Evolutionary conservation across 2,113 vertebrate genomes (phyloP), one percentile per base, ranked within the genome.

Genomic region (Cromileptes altivelis): DNA sequence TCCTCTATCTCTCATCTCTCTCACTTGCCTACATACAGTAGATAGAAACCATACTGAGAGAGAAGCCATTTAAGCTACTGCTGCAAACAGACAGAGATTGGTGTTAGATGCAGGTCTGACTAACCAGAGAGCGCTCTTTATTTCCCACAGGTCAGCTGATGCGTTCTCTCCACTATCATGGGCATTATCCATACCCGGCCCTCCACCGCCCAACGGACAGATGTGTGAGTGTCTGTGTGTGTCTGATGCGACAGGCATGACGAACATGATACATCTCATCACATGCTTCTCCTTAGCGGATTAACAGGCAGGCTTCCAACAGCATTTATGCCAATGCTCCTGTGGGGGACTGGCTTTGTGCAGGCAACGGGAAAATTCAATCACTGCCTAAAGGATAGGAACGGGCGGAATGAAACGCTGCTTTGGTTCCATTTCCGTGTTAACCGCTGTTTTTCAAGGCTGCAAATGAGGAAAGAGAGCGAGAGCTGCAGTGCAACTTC

Each of bases 241-340:
- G 85, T 91, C 80, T 87, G 86, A 88, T 85, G 89, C 86, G 67
- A 85, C 53, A 56, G 86, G 88, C 92, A 91, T 95, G 92, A 94
- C 92, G 65, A 88, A 93, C 94, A 92, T 89, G 92, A 94, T 93
- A 93, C 93, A 93, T 92, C 90, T 92, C 92, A 93, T 94, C 93
- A 92, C 90, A 94, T 92, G 94, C 90, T 91, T 94, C 91, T 94
- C 89, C 90, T 93, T 91, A 94, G 92, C 58, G 92, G 92, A 94
- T 94, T 94, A 94, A 91, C 88, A 87, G 83, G 84, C 91, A 79
- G 78, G 73, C 87, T 89, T 93, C 88, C 85, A 90, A 78, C 87
- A 58, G 82, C 76, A 79, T 91, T 91, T 90, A 83, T 92, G 76
- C 86, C 90, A 75, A 19, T 47, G 81, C 88, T 93, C 91, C 92